Evolutionary conservation across 2,888 invertebrate species (phyloP), one percentile per base, ranked within the genome.

Genomic region (Dryomyza anilis): DNA sequence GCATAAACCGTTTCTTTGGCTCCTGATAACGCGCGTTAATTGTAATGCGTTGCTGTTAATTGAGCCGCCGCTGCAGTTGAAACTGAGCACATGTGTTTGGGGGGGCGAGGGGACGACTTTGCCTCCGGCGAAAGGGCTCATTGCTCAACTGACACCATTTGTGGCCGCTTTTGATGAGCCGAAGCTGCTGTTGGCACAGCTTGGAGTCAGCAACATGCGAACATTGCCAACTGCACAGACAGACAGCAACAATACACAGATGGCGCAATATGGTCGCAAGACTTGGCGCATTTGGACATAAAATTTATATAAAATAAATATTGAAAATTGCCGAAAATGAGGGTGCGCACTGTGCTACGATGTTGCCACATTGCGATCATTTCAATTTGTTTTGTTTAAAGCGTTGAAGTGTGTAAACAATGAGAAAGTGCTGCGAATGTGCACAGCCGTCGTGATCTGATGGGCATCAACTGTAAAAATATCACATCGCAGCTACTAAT

Each of bases 211-310:
- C 50, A 25, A 25, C 36, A 36, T 21, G 36, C 16, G 10, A 52
- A n/a, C 52, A 52, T 29, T 30, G 16, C 12, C 16, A 30, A 29
- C 33, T n/a, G 19, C 55, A 55, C n/a, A 16, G 25, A 29, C 55
- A n/a, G 25, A 23, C 25, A 21, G 25, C 30, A 55, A 55, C 55
- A 55, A 55, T 21, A 55, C 23, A 33, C 33, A 19, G 36, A 10
- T 33, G 4, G 29, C n/a, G 21, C 53, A 36, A 53, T 61, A 61
- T 53, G 61, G 52, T 29, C 25, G 43, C 61, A 52, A 39, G 52
- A 27, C 8, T 25, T 21, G 30, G 14, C 25, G 48, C 33, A 23
- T 30, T 33, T 33, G 23, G 33, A n/a, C n/a, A n/a, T n/a, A n/a
- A n/a, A n/a, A n/a, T n/a, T n/a, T n/a, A n/a, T n/a, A n/a, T n/a